Conservation (phyloP, 2,113 vertebrate genomes). For the Lonchura striata region DNA sequence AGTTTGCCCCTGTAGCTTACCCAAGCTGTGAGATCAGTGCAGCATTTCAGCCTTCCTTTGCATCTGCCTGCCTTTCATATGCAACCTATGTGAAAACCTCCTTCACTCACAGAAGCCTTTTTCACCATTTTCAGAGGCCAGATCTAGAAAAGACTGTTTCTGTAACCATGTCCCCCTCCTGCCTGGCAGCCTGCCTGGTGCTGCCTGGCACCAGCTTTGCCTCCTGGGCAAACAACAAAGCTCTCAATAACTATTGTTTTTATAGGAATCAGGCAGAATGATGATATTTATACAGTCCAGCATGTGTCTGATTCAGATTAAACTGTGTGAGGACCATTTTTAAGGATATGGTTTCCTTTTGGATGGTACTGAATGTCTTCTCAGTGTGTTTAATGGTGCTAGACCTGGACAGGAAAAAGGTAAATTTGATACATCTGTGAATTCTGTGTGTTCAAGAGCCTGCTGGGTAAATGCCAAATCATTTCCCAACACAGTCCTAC, state of each 20-base stretch:
- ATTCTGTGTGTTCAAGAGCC: not conserved
- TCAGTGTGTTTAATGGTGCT: slow-evolving; percentile 35
- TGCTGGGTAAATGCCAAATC: not conserved
- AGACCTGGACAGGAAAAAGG: slow-evolving; percentile 53
- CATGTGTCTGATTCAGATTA: not conserved
- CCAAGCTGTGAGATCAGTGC: not conserved
- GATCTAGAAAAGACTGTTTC: not conserved
- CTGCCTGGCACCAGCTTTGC: not conserved
- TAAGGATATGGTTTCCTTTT: not conserved
- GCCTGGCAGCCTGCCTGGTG: not conserved
- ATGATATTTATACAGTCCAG: not conserved
- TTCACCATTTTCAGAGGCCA: not conserved
- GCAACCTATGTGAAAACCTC: not conserved
- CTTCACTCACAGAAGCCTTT: not conserved
- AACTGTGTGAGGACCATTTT: not conserved
- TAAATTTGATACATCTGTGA: not conserved
- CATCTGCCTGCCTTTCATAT: not conserved
- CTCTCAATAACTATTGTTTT: slow-evolving; percentile 6
- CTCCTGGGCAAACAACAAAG: not conserved
- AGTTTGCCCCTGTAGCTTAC: not conserved
- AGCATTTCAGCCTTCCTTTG: not conserved
- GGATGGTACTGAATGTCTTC: slow-evolving; percentile 8
- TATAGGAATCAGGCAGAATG: not conserved
- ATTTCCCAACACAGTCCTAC: not conserved
- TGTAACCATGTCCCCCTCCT: not conserved